Evolutionary conservation across 1,140 invertebrate genomes (phyloP).

Genomic region (Lepeophtheirus salmonis): DNA sequence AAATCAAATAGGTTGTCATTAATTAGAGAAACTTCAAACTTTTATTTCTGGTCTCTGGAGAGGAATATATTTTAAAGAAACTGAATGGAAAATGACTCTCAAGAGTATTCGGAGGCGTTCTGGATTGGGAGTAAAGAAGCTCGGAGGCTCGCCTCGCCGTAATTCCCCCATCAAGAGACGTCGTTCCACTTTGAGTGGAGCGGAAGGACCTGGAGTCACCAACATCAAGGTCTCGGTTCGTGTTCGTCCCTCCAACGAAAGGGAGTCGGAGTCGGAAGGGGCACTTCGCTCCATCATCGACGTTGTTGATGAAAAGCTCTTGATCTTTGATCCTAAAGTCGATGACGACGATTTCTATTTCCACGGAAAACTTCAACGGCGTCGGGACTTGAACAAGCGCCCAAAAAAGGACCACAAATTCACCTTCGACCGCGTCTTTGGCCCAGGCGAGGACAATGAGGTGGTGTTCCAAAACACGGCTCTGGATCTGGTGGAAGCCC

Average conservation of each 20-base stretch:
- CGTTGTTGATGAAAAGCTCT: constrained; percentile 49
- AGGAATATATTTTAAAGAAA: no score
- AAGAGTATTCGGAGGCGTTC: not conserved
- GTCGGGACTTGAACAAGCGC: constrained; percentile 56
- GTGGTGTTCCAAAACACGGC: constrained; percentile 61
- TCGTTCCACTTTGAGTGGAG: no score
- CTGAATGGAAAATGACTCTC: not conserved
- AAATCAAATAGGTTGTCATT: not conserved
- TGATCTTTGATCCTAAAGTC: constrained; percentile 77
- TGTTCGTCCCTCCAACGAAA: constrained; percentile 47
- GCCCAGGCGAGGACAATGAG: constrained; percentile 38
- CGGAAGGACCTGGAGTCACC: not conserved
- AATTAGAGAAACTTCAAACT: not conserved
- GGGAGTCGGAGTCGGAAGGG: constrained; percentile 41
- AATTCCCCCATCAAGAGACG: not conserved
- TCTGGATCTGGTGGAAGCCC: constrained; percentile 45
- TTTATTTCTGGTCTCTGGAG: not conserved
- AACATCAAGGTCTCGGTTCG: constrained; percentile 54
- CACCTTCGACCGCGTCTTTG: constrained; percentile 67
- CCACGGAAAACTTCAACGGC: constrained; percentile 50
- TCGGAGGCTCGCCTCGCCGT: not conserved
- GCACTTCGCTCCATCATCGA: constrained; percentile 45
- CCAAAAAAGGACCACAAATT: constrained; percentile 68
- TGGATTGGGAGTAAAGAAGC: not conserved
- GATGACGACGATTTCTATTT: constrained; percentile 59